Evolutionary conservation across 2,113 vertebrate species (phyloP).

Genomic region (Carassius gibelio): DNA sequence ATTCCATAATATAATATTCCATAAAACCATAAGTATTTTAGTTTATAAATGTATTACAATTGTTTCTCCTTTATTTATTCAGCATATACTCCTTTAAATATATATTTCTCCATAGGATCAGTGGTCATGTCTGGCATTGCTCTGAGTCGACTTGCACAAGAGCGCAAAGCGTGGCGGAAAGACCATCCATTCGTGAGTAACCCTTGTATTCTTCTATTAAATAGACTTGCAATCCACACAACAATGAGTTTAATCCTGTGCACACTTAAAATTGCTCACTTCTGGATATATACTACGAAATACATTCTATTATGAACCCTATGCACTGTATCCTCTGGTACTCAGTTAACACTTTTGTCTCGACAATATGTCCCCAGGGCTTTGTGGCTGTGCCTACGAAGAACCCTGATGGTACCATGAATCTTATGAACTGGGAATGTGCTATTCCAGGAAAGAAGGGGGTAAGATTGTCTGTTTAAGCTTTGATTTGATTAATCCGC

Average conservation of each 20-base stretch:
- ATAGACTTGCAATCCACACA: not conserved
- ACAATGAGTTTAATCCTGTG: not conserved
- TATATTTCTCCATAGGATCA: slow-evolving; percentile 71
- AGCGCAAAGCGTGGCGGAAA: slow-evolving; percentile 98
- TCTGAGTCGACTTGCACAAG: slow-evolving; percentile 88
- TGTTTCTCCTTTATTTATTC: not conserved
- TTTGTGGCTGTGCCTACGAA: slow-evolving; percentile 98
- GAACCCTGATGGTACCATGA: slow-evolving; percentile 98
- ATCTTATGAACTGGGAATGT: slow-evolving; percentile 99
- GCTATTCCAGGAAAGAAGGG: slow-evolving; percentile 99
- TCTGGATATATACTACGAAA: too few species aligned
- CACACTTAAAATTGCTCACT: not conserved
- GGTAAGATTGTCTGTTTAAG: slow-evolving; percentile 74
- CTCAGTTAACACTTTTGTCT: not conserved
- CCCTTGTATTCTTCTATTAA: not conserved
- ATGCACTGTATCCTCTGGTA: not conserved
- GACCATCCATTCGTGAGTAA: slow-evolving; percentile 97
- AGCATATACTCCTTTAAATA: not conserved
- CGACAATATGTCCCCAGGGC: slow-evolving; percentile 75
- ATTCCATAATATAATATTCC: too few species aligned
- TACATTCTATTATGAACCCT: not conserved
- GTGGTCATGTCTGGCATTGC: slow-evolving; percentile 96
- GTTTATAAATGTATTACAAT: not conserved
- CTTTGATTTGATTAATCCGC: not conserved
- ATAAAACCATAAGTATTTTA: too few species aligned